Conservation (phyloP, 1,140 invertebrate species). For the Micrasema longulum region DNA sequence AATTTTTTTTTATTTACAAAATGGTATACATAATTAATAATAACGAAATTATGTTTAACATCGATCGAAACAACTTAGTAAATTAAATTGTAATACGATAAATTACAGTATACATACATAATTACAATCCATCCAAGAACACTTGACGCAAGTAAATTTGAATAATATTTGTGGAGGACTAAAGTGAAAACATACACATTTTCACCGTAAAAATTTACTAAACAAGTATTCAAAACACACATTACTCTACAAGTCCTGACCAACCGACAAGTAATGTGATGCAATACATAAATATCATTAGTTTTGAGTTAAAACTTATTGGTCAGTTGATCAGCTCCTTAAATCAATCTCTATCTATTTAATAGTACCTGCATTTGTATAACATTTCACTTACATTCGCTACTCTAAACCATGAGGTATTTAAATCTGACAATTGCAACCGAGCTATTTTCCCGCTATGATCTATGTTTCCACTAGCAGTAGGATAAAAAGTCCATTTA, state of each 20-base stretch:
- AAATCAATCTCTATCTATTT: too few species aligned
- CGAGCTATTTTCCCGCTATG: too few species aligned
- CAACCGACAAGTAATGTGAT: too few species aligned
- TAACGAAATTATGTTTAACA: slow-evolving; percentile 33
- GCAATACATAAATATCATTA: too few species aligned
- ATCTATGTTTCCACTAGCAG: slow-evolving; percentile 20
- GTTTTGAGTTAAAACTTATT: too few species aligned
- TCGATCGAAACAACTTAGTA: slow-evolving; percentile 32
- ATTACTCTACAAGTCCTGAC: slow-evolving; percentile 34
- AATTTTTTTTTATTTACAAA: too few species aligned
- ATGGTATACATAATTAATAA: too few species aligned
- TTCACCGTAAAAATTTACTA: slow-evolving; percentile 10
- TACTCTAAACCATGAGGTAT: slow-evolving; percentile 29
- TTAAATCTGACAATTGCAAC: too few species aligned
- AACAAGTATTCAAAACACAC: slow-evolving; percentile 23
- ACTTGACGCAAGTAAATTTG: slow-evolving; percentile 11
- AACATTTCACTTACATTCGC: too few species aligned
- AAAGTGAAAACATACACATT: slow-evolving; percentile 22
- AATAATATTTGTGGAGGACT: slow-evolving; percentile 7
- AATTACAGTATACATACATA: slow-evolving; percentile 40
- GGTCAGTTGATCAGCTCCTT: too few species aligned
- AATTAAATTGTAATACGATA: slow-evolving; percentile 34
- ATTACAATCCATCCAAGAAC: slow-evolving; percentile 38
- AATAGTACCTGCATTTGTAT: too few species aligned
- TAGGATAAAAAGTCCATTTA: too few species aligned